Evolutionary conservation across 2,888 invertebrate genomes (phyloP).

Genomic region (Aphidius colemani): DNA sequence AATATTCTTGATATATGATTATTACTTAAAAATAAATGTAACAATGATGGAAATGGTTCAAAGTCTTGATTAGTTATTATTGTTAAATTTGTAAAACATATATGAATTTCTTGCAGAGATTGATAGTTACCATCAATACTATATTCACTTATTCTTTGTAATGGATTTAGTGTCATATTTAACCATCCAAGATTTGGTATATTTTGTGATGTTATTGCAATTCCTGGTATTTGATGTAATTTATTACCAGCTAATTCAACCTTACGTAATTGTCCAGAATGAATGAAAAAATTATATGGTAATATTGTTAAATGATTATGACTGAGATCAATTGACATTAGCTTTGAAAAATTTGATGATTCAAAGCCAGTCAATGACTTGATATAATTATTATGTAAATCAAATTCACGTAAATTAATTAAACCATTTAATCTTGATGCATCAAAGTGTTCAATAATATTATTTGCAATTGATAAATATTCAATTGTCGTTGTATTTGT

Average conservation of each 20-base stretch:
- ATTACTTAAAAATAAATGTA: conserved; percentile 74
- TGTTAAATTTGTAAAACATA: conserved; percentile 78
- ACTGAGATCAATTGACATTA: conserved; percentile 76
- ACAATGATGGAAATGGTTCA: conserved; percentile 78
- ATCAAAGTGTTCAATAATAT: conserved; percentile 73
- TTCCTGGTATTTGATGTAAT: conserved; percentile 78
- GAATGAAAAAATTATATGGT: conserved; percentile 80
- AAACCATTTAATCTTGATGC: conserved; percentile 78
- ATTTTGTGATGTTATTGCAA: conserved; percentile 75
- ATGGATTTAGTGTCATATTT: conserved; percentile 82
- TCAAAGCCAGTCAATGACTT: conserved; percentile 77
- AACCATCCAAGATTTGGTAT: conserved; percentile 75
- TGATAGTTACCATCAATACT: conserved; percentile 72
- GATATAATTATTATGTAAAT: conserved; percentile 76
- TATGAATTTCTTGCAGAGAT: conserved; percentile 80
- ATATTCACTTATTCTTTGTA: conserved; percentile 75
- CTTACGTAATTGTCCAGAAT: conserved; percentile 72
- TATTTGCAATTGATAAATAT: conserved; percentile 71
- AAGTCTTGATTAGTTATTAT: conserved; percentile 85
- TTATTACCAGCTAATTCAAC: conserved; percentile 80
- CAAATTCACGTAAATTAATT: conserved; percentile 74
- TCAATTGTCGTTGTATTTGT: conserved; percentile 78
- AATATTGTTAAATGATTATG: conserved; percentile 76
- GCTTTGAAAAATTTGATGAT: conserved; percentile 74
- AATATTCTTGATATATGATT: conserved; percentile 80